Evolutionary conservation across 2,113 vertebrate species (phyloP).

Genomic region (Alethe diademata): DNA sequence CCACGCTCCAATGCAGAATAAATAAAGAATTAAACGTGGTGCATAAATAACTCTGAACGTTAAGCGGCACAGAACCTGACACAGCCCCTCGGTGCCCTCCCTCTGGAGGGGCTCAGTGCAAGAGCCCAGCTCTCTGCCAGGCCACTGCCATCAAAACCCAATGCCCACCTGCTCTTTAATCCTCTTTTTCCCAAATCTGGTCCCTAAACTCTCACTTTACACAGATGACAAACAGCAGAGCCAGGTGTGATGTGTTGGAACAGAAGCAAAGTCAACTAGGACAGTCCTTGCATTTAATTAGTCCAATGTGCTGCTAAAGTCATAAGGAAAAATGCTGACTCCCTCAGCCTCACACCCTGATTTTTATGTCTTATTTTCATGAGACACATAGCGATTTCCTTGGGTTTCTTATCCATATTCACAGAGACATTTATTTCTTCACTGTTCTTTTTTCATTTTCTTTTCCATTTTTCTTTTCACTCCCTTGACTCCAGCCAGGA

Average conservation of each 20-base stretch:
- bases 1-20: background rate
- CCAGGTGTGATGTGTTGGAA: constrained; percentile 39
- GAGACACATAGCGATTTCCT: background rate
- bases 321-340: background rate
- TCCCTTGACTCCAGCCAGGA: background rate
- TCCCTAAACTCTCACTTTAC: constrained; percentile 40
- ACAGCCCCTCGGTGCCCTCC: background rate
- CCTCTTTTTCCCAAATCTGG: background rate
- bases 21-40: constrained; percentile 24
- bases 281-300: background rate
- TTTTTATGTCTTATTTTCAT: background rate
- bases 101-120: background rate
- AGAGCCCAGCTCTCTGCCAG: background rate
- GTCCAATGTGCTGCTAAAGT: background rate
- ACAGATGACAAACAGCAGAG: background rate
- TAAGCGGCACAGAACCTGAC: background rate
- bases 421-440: background rate
- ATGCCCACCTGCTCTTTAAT: background rate
- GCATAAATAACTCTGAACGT: constrained; percentile 40
- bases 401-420: background rate
- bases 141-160: background rate
- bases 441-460: background rate
- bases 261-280: background rate
- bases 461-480: background rate
- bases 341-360: background rate